Conservation (phyloP, 92 coral and sea anemone genomes). For the Porites lobata region DNA sequence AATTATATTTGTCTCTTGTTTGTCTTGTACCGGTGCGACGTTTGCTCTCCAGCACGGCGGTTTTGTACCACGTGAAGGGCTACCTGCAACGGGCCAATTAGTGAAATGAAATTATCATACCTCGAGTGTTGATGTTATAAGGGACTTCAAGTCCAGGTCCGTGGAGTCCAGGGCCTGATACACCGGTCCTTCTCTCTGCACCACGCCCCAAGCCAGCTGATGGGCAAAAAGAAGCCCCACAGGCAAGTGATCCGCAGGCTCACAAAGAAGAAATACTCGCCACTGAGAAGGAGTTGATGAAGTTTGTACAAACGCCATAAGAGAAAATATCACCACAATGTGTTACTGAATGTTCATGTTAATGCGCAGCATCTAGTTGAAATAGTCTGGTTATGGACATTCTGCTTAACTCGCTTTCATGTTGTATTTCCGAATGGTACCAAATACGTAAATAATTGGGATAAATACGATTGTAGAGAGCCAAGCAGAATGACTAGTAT, state of each 20-base stretch:
- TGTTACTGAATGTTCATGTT: not conserved
- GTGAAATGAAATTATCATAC: slow-evolving; percentile 26
- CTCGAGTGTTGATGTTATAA: slow-evolving; percentile 79
- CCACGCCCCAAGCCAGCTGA: slow-evolving; percentile 96
- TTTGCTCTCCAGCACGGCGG: too few relatives aligned
- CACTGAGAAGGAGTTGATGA: slow-evolving; percentile 87
- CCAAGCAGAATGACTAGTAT: too few relatives aligned
- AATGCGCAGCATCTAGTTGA: too few relatives aligned
- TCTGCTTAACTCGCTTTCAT: too few relatives aligned
- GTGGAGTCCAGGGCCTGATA: slow-evolving; percentile 66
- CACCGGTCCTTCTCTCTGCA: slow-evolving; percentile 74
- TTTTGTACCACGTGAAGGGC: too few relatives aligned
- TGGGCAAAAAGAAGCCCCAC: slow-evolving; percentile 89
- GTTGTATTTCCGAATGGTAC: too few relatives aligned
- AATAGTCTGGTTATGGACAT: too few relatives aligned
- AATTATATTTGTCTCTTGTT: too few relatives aligned
- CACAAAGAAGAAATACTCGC: slow-evolving; percentile 88
- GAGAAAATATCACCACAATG: not conserved
- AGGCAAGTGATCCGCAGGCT: slow-evolving; percentile 87
- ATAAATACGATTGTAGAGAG: too few relatives aligned
- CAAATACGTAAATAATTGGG: too few relatives aligned
- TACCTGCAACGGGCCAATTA: too few relatives aligned
- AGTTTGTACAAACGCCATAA: slow-evolving; percentile 49
- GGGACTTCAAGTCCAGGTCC: slow-evolving; percentile 69
- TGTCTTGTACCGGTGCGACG: too few relatives aligned